Percentiles rank a stretch among this genome's conserved stretches.
Conservation (phyloP, 2,113 vertebrate genomes). For the Myiopsitta monachus region DNA sequence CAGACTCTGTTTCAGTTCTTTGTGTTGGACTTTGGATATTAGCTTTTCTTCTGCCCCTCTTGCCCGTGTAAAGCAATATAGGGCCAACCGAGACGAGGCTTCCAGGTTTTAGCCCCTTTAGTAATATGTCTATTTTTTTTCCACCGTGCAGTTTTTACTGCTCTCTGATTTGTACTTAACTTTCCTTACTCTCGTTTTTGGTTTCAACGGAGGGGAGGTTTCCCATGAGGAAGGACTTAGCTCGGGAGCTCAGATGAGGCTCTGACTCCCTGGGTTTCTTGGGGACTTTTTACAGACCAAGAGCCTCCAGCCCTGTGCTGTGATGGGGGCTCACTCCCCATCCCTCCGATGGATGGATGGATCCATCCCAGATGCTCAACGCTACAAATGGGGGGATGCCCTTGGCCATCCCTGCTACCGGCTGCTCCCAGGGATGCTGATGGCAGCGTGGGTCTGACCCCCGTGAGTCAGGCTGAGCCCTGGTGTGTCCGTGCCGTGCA, state of each 20-base stretch:
- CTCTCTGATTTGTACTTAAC: slow-evolving; percentile 56
- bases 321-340: fast-evolving
- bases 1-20: neutral
- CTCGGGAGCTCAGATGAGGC: neutral
- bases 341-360: neutral
- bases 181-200: slow-evolving; percentile 24
- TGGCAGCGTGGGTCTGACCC: neutral
- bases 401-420: neutral
- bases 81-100: neutral
- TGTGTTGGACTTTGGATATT: slow-evolving; percentile 41
- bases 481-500: fast-evolving
- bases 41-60: neutral
- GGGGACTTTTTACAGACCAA: neutral
- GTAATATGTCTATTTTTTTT: slow-evolving; percentile 31
- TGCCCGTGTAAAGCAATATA: slow-evolving; percentile 22
- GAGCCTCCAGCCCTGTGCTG: neutral
- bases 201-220: neutral
- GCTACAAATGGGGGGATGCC: neutral
- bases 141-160: slow-evolving; percentile 3
- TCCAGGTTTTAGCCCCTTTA: slow-evolving; percentile 37
- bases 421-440: neutral
- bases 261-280: neutral
- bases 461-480: fast-evolving
- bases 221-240: neutral
- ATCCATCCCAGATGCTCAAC: neutral